Evolutionary conservation across 2,888 invertebrate genomes (phyloP), one percentile per base, ranked within the genome.

Genomic region (Hofmannophila pseudospretella): DNA sequence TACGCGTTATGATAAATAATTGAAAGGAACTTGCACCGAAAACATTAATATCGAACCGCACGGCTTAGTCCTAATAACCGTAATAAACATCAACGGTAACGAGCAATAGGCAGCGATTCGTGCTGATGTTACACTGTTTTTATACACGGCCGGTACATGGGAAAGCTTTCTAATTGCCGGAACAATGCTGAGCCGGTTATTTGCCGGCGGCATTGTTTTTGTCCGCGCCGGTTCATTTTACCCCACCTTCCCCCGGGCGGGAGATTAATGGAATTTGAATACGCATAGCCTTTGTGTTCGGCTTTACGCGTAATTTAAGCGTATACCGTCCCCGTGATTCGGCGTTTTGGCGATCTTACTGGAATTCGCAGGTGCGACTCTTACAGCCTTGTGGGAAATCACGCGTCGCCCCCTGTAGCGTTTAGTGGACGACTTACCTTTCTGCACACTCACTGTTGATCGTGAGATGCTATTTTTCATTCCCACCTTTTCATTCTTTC

Each of bases 151-250:
- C 79, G 76, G 80, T 85, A 85, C 85, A 85, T 81, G 85, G 85
- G 82, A 87, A 87, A 86, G 84, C 87, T 86, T 85, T 86, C 87
- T 87, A 86, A 86, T 86, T 87, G 87, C 82, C 84, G 85, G 82
- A 85, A 86, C 86, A 87, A 86, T 85, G 84, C 84, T 80, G 84
- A 84, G 81, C 85, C 77, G 82, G 85, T 84, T 85, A 84, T 86
- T 81, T 78, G 85, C 85, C 81, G 74, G 73, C 78, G 84, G 82
- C 85, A 85, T 86, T 86, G 85, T 86, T 86, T 86, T 86, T 84
- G 85, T 84, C 85, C 84, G 76, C 66, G 75, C 79, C 72, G 82
- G 85, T 82, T 86, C 82, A 84, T 82, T 84, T 84, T 80, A 77
- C 79, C 79, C 78, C 80, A 76, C 78, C 77, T 74, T 74, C 75